Conservation (phyloP, 2,113 vertebrate genomes). For the Brevimyrus niger region DNA sequence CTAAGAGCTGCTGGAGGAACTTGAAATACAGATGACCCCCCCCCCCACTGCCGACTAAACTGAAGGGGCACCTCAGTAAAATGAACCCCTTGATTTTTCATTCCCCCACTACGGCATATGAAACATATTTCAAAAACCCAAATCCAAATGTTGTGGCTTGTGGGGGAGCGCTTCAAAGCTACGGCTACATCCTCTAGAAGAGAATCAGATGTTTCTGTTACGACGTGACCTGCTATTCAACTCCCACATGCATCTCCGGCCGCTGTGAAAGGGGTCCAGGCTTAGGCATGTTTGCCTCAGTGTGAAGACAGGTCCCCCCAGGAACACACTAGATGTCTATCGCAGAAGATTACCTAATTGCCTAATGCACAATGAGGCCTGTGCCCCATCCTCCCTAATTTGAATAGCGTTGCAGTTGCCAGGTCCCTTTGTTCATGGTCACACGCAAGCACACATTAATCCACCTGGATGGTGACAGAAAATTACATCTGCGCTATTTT, state of each 20-base stretch:
- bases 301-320: background rate
- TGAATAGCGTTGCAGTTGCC: background rate
- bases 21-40: background rate
- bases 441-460: background rate
- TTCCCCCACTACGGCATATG: background rate
- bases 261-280: background rate
- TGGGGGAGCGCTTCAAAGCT: slow-evolving; percentile 22
- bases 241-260: slow-evolving; percentile 1
- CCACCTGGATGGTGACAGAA: background rate
- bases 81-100: background rate
- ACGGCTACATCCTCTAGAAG: background rate
- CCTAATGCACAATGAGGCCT: background rate
- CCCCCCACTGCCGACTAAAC: background rate
- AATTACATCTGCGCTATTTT: background rate
- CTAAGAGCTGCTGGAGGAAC: background rate
- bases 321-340: background rate
- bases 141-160: slow-evolving; percentile 22
- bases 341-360: slow-evolving; percentile 5
- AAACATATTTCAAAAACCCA: slow-evolving; percentile 9
- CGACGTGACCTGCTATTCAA: slow-evolving; percentile 13
- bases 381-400: background rate
- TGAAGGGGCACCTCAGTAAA: background rate
- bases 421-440: background rate
- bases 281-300: background rate
- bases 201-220: slow-evolving; percentile 22